Base-by-base conservation (phyloP, 2,888 invertebrate species). In the Tipula unca region DNA sequence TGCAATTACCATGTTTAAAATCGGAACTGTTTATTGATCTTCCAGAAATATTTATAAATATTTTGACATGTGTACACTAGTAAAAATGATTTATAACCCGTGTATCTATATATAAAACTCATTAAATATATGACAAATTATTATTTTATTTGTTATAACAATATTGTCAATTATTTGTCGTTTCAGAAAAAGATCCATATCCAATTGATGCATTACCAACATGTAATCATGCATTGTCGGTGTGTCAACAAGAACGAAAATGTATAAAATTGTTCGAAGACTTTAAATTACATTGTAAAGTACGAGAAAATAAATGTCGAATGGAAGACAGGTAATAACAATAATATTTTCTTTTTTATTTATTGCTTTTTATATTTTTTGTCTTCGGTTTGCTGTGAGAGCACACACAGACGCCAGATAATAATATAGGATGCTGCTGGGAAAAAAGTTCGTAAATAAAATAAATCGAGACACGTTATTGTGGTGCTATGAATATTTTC, bases 121-220 rank as follows among this genome's bases (percentile, higher is more conserved):
- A 32, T 32, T 32, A 32, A 32, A 32, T 32, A 32, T 32, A 32
- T 6, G 6, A 32, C 32, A 32, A 32, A 32, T 32, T n/a, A n/a
- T n/a, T n/a, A n/a, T n/a, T n/a, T 32, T 32, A 32, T 32, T 32
- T 32, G 3, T 2, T 0, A 32, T 32, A 32, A 32, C 32, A 32
- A 2, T 32, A 32, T 2, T 32, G 3, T 6, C 32, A 32, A 32
- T 6, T 6, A 88, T 88, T 87, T 69, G 25, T 69, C 25, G 10
- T 69, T 69, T 87, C 86, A 88, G 97, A 97, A 89, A 96, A 96
- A 92, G 97, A 97, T 92, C 96, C 96, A 86, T 96, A 96, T 91
- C 95, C 96, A 54, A 95, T 96, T 88, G 96, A 97, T 91, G 96
- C 96, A 86, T 92, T 97, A 90, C 96, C 96, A 87, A 96, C 96